Evolutionary conservation across 2,888 invertebrate genomes (phyloP), one percentile per base, ranked within the genome.

Genomic region (Agrochola circellaris): DNA sequence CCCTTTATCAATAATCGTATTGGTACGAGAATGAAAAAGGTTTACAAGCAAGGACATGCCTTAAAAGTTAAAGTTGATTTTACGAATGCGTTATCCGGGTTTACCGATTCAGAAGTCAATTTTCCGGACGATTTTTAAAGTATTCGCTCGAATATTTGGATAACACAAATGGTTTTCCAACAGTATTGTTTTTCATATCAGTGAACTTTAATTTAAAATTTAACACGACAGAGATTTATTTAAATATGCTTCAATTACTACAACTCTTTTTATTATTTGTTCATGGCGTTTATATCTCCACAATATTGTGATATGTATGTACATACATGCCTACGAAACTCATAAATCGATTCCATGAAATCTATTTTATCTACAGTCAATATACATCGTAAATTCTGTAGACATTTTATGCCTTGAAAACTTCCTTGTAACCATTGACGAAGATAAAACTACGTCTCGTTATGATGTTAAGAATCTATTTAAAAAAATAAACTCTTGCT

Each of bases 91-190:
- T 26, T 65, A 51, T 51, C 58, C 42, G 26, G 42, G 51, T 51
- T 38, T 48, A 26, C 23, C 15, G 13, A 81, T 58, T 42, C 48
- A 34, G 2, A 30, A 73, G 23, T 73, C 17, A 78, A 60, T 78
- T 81, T 42, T 42, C 56, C 74, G 73, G n/a, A 51, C 42, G 48
- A 58, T 26, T 58, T 64, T 80, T 26, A 73, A 51, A 81, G 15
- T 20, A 58, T 58, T 20, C 45, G 7, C 42, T n/a, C 8, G 45
- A 61, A 64, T 58, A 58, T 73, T 58, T 17, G 5, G n/a, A n/a
- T 48, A 72, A 30, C 8, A 30, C 2, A 6, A 58, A 65, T 15
- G 30, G 15, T 30, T 79, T 62, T 64, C 23, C 7, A 38, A 42
- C 15, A 30, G 4, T 6, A 38, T 20, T 26, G 6, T 26, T 68